Evolutionary conservation across 2,888 invertebrate species (phyloP).

Genomic region (Eupsilia transversa): DNA sequence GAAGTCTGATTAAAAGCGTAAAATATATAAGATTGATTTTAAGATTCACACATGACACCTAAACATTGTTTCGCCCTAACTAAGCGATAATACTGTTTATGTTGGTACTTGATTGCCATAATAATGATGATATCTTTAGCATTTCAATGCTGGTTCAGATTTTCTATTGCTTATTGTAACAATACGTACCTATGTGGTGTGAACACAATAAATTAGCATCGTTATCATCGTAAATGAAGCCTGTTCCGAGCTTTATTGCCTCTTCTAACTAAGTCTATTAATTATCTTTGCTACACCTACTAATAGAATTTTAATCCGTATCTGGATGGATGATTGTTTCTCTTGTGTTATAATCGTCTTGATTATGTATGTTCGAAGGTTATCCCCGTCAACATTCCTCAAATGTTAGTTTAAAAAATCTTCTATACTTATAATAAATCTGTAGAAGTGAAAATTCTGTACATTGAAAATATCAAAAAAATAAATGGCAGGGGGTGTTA

Average conservation of each 20-base stretch:
- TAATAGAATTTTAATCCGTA: conserved; percentile 12
- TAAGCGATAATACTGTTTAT: background rate
- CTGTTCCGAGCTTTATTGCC: conserved; percentile 12
- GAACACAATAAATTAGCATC: conserved; percentile 42
- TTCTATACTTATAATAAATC: no score
- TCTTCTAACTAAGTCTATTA: background rate
- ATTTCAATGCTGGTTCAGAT: background rate
- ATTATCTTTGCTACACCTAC: background rate
- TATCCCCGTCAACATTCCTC: background rate
- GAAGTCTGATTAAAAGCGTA: conserved; percentile 40
- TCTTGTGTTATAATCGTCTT: no score
- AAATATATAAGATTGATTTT: background rate
- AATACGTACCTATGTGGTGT: conserved; percentile 11
- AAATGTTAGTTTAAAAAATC: no score
- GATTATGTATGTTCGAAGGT: conserved; percentile 1
- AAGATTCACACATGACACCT: background rate
- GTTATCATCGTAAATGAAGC: conserved; percentile 15
- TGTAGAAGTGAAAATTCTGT: no score
- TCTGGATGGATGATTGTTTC: background rate
- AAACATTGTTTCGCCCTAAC: background rate
- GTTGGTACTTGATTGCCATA: background rate
- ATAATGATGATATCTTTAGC: conserved; percentile 5
- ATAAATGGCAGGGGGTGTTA: no score
- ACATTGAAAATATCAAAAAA: no score
- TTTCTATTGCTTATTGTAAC: background rate